These are phyloP conservation scores for Vespertilio murinus DNA, from an alignment of 2,797 vertebrate species.

Conservation along the genomic window DNA sequence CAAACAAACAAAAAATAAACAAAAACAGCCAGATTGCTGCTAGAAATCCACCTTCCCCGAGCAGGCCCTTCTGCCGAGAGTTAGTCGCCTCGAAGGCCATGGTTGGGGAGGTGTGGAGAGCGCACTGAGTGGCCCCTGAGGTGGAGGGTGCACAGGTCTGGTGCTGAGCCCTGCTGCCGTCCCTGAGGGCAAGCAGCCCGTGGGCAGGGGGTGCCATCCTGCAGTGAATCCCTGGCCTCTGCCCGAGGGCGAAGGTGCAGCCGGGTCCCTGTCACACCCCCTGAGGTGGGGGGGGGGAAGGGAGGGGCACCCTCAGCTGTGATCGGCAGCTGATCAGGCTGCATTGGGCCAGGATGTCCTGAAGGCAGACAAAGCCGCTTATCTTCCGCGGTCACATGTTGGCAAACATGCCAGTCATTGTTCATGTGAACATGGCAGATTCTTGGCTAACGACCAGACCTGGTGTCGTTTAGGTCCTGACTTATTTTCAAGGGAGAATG, in stretches of 20 bases:
- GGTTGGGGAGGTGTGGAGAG: not conserved
- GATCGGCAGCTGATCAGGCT: conserved; percentile 70
- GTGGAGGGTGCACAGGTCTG: not conserved
- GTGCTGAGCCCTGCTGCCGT: not conserved
- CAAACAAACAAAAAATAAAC: too few species aligned
- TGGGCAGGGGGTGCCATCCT: fast-evolving
- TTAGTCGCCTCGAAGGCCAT: not conserved
- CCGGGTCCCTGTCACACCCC: not conserved
- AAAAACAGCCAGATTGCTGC: not conserved
- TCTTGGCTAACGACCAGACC: conserved; percentile 41
- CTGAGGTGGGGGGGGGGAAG: not conserved
- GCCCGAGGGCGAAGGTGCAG: not conserved
- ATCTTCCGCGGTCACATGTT: conserved; percentile 64
- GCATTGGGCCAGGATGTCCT: conserved; percentile 16
- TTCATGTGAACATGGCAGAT: not conserved
- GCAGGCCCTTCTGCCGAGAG: not conserved
- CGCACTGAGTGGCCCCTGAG: not conserved
- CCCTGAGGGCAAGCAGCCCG: not conserved
- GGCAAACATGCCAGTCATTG: conserved; percentile 32
- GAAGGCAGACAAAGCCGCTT: conserved; percentile 46
- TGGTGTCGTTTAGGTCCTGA: conserved; percentile 16
- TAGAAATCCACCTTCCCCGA: not conserved
- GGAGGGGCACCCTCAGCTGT: not conserved
- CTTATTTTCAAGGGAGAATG: not conserved
- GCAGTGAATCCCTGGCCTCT: not conserved